A percentile compares a stretch with the other conserved stretches of the same genome.
Conservation (phyloP, 2,797 vertebrate genomes). For the Manis crassicaudata region DNA sequence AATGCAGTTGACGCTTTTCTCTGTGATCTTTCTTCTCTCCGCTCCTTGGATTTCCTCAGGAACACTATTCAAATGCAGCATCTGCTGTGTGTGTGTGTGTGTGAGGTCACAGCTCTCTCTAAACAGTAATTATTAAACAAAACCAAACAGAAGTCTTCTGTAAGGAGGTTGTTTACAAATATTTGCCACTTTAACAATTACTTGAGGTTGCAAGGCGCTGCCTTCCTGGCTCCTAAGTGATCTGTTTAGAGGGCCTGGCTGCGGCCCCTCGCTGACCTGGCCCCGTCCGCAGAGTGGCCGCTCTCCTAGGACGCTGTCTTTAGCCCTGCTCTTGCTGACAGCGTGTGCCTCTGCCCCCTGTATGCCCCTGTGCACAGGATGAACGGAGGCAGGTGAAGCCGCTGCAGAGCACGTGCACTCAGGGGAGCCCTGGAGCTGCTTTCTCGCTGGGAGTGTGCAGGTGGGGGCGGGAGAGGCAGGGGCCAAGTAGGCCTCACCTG, state of each 20-base stretch:
- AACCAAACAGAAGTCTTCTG: constrained; percentile 59
- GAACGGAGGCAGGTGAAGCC: neutral
- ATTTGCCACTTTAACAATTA: constrained; percentile 62
- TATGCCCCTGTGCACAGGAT: neutral
- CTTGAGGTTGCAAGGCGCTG: constrained; percentile 58
- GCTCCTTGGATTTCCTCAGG: constrained; percentile 67
- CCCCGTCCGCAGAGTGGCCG: too few relatives aligned
- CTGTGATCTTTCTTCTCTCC: constrained; percentile 36
- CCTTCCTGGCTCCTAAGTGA: constrained; percentile 57
- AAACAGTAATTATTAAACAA: constrained; percentile 73
- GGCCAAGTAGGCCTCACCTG: neutral
- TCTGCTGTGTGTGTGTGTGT: constrained; percentile 43
- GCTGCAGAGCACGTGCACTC: neutral
- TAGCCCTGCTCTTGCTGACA: too few relatives aligned
- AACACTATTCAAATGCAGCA: constrained; percentile 45
- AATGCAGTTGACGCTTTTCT: neutral
- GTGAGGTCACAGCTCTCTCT: constrained; percentile 71
- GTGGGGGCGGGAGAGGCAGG: neutral
- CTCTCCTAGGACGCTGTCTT: accelerated
- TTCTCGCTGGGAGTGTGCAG: accelerated
- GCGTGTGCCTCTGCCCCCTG: neutral
- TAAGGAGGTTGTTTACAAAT: constrained; percentile 72
- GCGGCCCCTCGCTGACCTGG: constrained; percentile 33
- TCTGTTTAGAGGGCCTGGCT: too few relatives aligned
- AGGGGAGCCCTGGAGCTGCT: neutral